These are phyloP conservation scores for Bemisia tabaci DNA, from an alignment of 1,140 invertebrate species.

Conservation along the genomic window DNA sequence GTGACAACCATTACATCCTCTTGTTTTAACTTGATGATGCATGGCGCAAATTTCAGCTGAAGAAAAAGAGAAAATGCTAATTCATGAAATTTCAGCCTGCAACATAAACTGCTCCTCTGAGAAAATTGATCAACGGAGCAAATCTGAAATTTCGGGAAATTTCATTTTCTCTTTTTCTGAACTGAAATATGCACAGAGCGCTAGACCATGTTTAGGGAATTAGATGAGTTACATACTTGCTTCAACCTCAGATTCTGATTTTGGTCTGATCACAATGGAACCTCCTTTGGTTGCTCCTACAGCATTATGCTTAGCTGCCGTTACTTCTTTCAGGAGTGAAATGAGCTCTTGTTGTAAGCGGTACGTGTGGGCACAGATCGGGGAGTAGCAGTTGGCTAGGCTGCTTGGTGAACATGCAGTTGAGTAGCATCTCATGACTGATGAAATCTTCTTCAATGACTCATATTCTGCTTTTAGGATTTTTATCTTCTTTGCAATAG, in stretches of 20 bases:
- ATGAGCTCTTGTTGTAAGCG: constrained; percentile 7
- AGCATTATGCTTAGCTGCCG: constrained; percentile 31
- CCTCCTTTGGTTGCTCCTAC: constrained; percentile 22
- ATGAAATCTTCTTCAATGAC: neutral
- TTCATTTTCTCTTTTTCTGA: no score
- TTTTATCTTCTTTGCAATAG: constrained; percentile 12
- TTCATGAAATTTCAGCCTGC: no score
- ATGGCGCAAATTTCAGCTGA: no score
- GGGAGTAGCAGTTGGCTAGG: constrained; percentile 15
- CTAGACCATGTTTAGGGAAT: no score
- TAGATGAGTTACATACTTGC: neutral
- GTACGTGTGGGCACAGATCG: constrained; percentile 29
- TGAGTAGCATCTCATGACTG: neutral
- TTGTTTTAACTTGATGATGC: no score
- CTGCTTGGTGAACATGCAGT: neutral
- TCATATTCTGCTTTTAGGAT: constrained; percentile 30
- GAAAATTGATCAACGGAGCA: no score
- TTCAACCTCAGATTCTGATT: neutral
- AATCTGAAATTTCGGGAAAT: no score
- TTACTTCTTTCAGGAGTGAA: constrained; percentile 23
- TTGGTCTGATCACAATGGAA: constrained; percentile 1
- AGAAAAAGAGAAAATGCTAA: no score
- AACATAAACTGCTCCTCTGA: no score
- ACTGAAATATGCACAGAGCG: no score
- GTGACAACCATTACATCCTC: no score